Percentiles rank a stretch among this genome's conserved stretches.
Conservation (phyloP, 2,797 vertebrate species). For the Macrochelys suwanniensis region DNA sequence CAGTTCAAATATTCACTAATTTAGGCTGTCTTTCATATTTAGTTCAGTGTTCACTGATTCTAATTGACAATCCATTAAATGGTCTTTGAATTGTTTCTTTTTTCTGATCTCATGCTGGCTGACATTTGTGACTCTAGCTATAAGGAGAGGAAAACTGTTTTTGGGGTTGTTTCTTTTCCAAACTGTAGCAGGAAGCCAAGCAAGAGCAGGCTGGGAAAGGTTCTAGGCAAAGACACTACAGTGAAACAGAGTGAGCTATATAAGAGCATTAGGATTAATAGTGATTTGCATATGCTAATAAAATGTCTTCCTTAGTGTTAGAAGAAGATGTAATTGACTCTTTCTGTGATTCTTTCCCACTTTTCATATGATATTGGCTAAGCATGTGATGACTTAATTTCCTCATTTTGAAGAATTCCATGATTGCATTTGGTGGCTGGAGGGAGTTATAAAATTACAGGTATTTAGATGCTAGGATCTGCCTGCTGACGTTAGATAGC, state of each 20-base stretch:
- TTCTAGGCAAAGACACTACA: background rate
- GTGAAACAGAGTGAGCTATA: background rate
- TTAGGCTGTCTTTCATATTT: conserved; percentile 9
- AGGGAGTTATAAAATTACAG: background rate
- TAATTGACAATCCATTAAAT: background rate
- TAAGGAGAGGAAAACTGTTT: background rate
- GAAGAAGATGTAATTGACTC: background rate
- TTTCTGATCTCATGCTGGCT: background rate
- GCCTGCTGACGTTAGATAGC: background rate
- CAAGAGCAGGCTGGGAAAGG: rapidly evolving
- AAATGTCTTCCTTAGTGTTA: background rate
- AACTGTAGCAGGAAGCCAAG: background rate
- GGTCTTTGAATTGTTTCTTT: conserved; percentile 3
- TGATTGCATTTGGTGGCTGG: background rate
- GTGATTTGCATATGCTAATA: background rate
- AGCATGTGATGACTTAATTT: background rate
- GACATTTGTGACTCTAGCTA: background rate
- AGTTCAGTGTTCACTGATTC: background rate
- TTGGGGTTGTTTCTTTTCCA: background rate
- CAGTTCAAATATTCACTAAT: conserved; percentile 33
- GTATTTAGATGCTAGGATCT: background rate
- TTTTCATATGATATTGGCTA: background rate
- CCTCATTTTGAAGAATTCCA: background rate
- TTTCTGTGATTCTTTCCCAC: background rate
- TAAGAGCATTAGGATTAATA: background rate